phyloP scores from a whole-genome alignment of 2,113 vertebrate species.

The Marmota flaviventris region DNA sequence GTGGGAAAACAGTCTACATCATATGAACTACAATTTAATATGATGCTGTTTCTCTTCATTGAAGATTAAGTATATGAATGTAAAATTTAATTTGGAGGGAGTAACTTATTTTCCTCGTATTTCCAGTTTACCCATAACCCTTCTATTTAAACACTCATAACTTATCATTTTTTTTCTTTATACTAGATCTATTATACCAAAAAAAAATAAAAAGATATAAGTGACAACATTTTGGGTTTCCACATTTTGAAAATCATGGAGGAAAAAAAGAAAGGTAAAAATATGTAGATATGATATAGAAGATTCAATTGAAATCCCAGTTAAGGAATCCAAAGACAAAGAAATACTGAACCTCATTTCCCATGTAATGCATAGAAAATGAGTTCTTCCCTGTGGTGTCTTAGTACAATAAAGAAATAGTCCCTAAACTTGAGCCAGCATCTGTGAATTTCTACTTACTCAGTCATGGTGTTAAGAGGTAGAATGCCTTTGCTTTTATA shows the following conservation, averaged over 20 bases:
- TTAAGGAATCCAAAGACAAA: not conserved
- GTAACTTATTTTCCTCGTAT: not conserved
- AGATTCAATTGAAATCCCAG: not conserved
- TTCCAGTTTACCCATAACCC: not conserved
- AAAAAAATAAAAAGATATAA: not conserved
- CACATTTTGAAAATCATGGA: constrained; percentile 14
- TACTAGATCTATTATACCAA: not conserved
- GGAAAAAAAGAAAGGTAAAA: not conserved
- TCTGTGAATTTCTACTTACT: not conserved
- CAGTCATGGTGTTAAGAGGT: not conserved
- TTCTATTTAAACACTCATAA: not conserved
- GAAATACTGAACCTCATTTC: not conserved
- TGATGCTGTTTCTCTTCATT: not conserved
- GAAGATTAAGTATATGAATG: not conserved
- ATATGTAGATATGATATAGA: not conserved
- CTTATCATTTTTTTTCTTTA: not conserved
- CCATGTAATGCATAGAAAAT: not conserved
- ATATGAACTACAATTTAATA: not conserved
- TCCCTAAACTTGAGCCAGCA: not conserved
- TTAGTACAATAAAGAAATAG: not conserved
- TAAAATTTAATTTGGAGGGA: not conserved
- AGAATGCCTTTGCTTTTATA: not conserved
- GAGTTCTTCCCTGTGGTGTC: not conserved
- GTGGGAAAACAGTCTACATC: not conserved
- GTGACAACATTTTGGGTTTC: not conserved